Conservation (phyloP, 2,797 vertebrate species). For the Squalus acanthias region DNA sequence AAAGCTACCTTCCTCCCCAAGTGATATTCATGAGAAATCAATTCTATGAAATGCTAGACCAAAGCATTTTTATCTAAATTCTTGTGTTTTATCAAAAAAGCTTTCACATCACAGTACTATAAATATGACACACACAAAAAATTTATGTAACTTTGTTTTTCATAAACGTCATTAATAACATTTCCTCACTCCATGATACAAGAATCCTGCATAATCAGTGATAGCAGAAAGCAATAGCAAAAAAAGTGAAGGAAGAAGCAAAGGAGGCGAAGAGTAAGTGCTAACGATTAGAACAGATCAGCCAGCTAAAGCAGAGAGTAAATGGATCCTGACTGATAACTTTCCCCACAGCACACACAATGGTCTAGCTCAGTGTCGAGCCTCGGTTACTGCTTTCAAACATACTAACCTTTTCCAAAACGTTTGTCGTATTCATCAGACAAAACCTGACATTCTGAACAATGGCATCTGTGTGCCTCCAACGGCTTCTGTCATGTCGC, state of each 20-base stretch:
- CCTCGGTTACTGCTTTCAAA: slow-evolving; percentile 64
- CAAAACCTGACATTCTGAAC: slow-evolving; percentile 98
- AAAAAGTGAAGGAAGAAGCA: background rate
- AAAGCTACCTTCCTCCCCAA: background rate
- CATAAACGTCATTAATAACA: slow-evolving; percentile 40
- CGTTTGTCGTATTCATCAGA: slow-evolving; percentile 94
- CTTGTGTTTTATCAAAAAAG: background rate
- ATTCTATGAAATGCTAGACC: background rate
- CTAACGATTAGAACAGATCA: background rate
- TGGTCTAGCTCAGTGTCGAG: slow-evolving; percentile 57
- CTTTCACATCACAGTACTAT: background rate
- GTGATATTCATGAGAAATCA: background rate
- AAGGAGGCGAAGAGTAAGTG: slow-evolving; percentile 4
- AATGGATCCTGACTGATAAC: background rate
- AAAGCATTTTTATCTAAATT: background rate
- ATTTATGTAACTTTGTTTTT: background rate
- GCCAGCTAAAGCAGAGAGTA: background rate
- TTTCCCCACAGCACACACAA: slow-evolving; percentile 4
- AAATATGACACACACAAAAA: background rate
- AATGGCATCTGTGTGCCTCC: slow-evolving; percentile 94
- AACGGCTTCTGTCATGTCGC: slow-evolving; percentile 91
- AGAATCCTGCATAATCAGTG: slow-evolving; percentile 50
- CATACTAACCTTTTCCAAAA: slow-evolving; percentile 91
- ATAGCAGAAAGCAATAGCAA: background rate
- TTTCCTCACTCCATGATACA: slow-evolving; percentile 38